phyloP scores from a whole-genome alignment of 1,140 invertebrate genomes.

The Solenopsis fugax region DNA sequence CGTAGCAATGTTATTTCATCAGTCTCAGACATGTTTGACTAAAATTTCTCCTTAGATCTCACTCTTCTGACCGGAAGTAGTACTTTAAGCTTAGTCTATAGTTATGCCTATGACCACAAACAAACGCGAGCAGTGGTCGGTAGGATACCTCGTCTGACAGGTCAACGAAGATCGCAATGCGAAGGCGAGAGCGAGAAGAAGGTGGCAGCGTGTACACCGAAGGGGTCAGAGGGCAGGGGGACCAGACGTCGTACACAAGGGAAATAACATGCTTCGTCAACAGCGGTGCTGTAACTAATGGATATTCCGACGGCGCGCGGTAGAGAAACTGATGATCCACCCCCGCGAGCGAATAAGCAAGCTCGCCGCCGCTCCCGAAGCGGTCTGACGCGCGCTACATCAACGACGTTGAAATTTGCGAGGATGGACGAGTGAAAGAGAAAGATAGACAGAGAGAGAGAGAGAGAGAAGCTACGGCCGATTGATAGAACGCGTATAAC shows the following conservation, averaged over 20 bases:
- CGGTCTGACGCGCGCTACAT: slow-evolving; percentile 70
- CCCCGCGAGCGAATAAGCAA: slow-evolving; percentile 75
- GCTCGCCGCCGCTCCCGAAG: slow-evolving; percentile 59
- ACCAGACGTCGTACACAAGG: slow-evolving; percentile 85
- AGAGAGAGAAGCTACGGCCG: not conserved
- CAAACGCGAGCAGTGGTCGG: slow-evolving; percentile 65
- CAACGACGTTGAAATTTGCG: slow-evolving; percentile 72
- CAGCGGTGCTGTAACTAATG: slow-evolving; percentile 86
- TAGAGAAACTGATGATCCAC: slow-evolving; percentile 81
- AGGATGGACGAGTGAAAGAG: slow-evolving; percentile 23
- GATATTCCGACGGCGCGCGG: slow-evolving; percentile 84
- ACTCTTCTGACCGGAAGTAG: not conserved
- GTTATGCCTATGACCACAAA: slow-evolving; percentile 41
- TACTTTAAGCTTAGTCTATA: slow-evolving; percentile 8
- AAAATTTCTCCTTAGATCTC: not conserved
- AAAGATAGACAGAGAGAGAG: slow-evolving; percentile 8
- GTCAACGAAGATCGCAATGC: slow-evolving; percentile 66
- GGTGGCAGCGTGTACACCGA: slow-evolving; percentile 9
- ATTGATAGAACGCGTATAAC: slow-evolving; percentile 27
- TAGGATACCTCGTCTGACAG: slow-evolving; percentile 13
- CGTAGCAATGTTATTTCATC: not conserved
- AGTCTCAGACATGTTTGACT: not conserved
- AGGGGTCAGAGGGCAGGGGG: slow-evolving; percentile 57
- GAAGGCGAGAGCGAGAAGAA: slow-evolving; percentile 60
- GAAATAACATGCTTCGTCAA: slow-evolving; percentile 87